Conservation (phyloP, 2,797 vertebrate species). For the Euphonia xanthogaster region DNA sequence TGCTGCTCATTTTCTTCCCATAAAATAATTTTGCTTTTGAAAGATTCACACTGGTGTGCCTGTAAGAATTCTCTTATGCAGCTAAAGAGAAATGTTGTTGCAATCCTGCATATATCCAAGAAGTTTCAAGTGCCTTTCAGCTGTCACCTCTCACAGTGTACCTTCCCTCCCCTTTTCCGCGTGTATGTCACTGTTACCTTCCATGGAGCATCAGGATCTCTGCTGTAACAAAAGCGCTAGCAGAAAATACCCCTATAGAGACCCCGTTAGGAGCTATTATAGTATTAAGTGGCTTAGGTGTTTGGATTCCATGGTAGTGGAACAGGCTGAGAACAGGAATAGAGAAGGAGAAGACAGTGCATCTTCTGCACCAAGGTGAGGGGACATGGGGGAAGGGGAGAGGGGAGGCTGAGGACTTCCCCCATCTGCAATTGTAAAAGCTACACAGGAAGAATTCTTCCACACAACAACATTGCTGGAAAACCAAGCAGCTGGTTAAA, state of each 20-base stretch:
- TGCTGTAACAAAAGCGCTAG: not conserved
- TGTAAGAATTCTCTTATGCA: not conserved
- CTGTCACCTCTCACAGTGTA: rapidly evolving
- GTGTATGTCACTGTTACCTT: not conserved
- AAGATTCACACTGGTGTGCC: not conserved
- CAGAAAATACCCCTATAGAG: not conserved
- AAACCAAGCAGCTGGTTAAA: not conserved
- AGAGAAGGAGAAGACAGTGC: not conserved
- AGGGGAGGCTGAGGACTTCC: not conserved
- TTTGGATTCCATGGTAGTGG: not conserved
- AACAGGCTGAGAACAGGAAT: not conserved
- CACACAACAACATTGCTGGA: not conserved
- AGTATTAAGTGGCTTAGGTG: not conserved
- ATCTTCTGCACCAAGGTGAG: rapidly evolving
- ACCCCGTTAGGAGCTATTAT: not conserved
- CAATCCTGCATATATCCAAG: not conserved
- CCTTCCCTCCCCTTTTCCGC: rapidly evolving
- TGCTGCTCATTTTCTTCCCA: not conserved
- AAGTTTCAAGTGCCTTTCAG: not conserved
- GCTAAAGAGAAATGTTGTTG: not conserved
- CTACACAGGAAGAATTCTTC: not conserved
- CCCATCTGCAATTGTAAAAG: not conserved
- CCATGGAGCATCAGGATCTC: not conserved
- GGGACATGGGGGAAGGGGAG: rapidly evolving
- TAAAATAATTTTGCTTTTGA: not conserved